phyloP scores from a whole-genome alignment of 2,113 vertebrate species.

The Aix galericulata region DNA sequence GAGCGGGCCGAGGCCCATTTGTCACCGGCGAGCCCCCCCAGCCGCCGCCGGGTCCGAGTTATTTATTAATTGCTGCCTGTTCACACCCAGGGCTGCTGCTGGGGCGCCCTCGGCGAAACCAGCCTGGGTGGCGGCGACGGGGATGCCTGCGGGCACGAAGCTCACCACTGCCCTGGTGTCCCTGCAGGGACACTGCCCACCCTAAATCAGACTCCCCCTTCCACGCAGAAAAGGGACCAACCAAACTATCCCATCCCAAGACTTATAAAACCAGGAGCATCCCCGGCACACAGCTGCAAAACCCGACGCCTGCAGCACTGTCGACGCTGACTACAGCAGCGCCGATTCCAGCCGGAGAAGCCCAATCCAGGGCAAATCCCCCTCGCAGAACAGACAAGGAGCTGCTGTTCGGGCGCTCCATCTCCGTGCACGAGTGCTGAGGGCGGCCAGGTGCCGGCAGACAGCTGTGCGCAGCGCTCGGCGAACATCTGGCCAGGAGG shows the following conservation, averaged over 20 bases:
- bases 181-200: background rate
- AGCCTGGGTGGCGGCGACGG: background rate
- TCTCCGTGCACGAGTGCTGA: background rate
- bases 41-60: background rate
- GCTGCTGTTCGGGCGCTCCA: accelerated
- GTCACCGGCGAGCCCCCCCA: background rate
- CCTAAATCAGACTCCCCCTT: too few species aligned
- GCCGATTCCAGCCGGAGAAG: accelerated
- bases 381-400: accelerated
- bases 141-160: background rate
- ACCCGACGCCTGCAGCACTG: background rate
- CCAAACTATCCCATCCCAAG: too few species aligned
- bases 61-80: constrained; percentile 19
- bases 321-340: background rate
- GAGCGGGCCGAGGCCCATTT: background rate
- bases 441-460: background rate
- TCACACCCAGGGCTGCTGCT: background rate
- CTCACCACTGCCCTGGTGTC: background rate
- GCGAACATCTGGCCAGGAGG: constrained; percentile 20
- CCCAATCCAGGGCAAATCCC: background rate
- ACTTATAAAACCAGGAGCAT: background rate
- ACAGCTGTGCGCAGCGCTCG: constrained; percentile 14
- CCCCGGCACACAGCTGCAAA: background rate
- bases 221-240: too few species aligned
- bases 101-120: background rate